Percentiles rank a stretch among this genome's conserved stretches.
Conservation (phyloP, 2,888 invertebrate genomes). For the Prosapia bicincta region DNA sequence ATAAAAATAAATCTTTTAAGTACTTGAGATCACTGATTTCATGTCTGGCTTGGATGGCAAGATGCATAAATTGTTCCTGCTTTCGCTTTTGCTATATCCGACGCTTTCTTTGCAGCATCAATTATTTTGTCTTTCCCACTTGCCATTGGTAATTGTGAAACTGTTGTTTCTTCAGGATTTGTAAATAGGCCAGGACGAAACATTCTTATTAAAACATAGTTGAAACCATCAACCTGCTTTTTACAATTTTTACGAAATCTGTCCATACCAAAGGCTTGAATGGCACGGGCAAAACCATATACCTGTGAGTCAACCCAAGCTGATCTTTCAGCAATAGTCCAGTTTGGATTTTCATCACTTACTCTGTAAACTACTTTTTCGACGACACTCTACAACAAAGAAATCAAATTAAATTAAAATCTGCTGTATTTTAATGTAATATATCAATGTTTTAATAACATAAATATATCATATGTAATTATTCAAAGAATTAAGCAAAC, state of each 20-base stretch:
- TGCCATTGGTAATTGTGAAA: slow-evolving; percentile 35
- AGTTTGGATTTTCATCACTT: slow-evolving; percentile 63
- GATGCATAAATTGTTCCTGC: slow-evolving; percentile 43
- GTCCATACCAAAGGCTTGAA: slow-evolving; percentile 86
- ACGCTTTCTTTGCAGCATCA: slow-evolving; percentile 75
- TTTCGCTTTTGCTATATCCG: slow-evolving; percentile 68
- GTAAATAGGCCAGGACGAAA: slow-evolving; percentile 50
- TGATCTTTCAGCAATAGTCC: slow-evolving; percentile 74
- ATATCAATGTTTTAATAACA: too few species aligned
- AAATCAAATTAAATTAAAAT: slow-evolving; percentile 23
- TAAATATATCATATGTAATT: slow-evolving; percentile 24
- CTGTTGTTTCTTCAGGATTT: slow-evolving; percentile 42
- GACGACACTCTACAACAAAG: slow-evolving; percentile 68
- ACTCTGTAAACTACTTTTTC: slow-evolving; percentile 84
- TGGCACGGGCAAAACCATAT: slow-evolving; percentile 81
- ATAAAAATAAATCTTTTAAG: background rate
- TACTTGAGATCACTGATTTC: background rate
- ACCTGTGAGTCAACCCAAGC: slow-evolving; percentile 91
- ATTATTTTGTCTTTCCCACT: slow-evolving; percentile 59
- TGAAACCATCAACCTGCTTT: slow-evolving; percentile 82
- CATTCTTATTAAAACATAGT: slow-evolving; percentile 72
- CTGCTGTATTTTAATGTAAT: slow-evolving; percentile 5
- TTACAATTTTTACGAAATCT: slow-evolving; percentile 82
- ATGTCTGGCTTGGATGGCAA: slow-evolving; percentile 30
- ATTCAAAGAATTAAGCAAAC: slow-evolving; percentile 26